These are phyloP conservation scores for Drosophila macrospina DNA, from an alignment of 2,888 invertebrate species.

Conservation along the genomic window DNA sequence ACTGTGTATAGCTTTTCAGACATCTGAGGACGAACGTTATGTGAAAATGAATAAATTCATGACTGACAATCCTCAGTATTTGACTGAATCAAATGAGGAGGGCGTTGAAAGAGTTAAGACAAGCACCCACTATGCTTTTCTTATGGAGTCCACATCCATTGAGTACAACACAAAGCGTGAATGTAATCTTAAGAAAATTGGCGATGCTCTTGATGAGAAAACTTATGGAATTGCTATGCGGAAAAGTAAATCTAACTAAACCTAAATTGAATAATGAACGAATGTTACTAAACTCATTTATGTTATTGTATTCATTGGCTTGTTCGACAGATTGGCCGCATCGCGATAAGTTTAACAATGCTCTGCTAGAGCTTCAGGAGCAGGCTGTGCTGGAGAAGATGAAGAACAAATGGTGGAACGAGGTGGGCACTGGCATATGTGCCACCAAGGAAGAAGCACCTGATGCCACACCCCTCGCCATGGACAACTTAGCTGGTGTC, in stretches of 20 bases:
- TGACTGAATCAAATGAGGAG: constrained; percentile 86
- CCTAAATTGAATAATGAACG: no score
- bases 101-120: constrained; percentile 86
- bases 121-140: constrained; percentile 88
- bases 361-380: constrained; percentile 94
- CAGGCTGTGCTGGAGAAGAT: constrained; percentile 90
- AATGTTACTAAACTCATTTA: no score
- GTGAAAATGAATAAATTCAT: constrained; percentile 93
- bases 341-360: constrained; percentile 91
- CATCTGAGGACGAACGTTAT: constrained; percentile 90
- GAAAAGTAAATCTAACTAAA: constrained; percentile 85
- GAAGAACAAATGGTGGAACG: constrained; percentile 96
- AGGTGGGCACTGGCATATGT: constrained; percentile 91
- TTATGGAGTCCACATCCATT: constrained; percentile 92
- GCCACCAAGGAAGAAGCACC: constrained; percentile 82
- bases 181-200: constrained; percentile 88
- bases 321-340: constrained; percentile 85
- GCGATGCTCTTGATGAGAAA: constrained; percentile 89
- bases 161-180: constrained; percentile 90
- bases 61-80: constrained; percentile 88
- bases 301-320: background rate
- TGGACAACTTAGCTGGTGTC: constrained; percentile 89
- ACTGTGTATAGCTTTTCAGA: constrained; percentile 84
- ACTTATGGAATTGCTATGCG: constrained; percentile 91
- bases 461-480: constrained; percentile 86